phyloP scores from a whole-genome alignment of 2,888 invertebrate genomes.

The Lasioglossum marginatum region DNA sequence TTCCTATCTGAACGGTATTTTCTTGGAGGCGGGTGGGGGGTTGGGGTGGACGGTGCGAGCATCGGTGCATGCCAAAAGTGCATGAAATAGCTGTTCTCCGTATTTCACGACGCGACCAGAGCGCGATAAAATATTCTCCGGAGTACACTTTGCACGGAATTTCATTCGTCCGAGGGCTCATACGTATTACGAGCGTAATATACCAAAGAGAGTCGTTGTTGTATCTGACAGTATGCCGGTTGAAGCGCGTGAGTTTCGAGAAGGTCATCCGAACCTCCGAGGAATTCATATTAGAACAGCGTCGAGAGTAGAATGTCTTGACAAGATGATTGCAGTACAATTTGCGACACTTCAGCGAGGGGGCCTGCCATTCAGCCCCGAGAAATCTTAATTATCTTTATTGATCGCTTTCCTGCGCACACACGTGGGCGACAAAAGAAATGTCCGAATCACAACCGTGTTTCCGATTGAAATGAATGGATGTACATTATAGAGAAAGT shows the following conservation, averaged over 20 bases:
- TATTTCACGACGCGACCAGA: constrained; percentile 39
- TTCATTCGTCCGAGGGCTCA: constrained; percentile 56
- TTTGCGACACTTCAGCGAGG: constrained; percentile 42
- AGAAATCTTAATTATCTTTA: neutral
- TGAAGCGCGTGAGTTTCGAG: constrained; percentile 21
- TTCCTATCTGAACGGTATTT: constrained; percentile 38
- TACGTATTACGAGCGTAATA: constrained; percentile 56
- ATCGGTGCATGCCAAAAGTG: constrained; percentile 56
- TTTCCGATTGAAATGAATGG: neutral
- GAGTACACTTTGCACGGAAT: constrained; percentile 55
- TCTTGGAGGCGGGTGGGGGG: neutral
- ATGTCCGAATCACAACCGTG: neutral
- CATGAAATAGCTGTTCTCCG: constrained; percentile 56
- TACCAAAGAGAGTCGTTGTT: constrained; percentile 58
- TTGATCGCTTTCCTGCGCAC: constrained; percentile 7
- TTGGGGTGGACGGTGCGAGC: neutral
- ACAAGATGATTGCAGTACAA: constrained; percentile 59
- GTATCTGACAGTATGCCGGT: constrained; percentile 32
- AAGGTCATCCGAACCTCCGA: constrained; percentile 39
- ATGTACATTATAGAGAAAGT: neutral
- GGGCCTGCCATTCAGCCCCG: constrained; percentile 9
- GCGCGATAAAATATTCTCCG: constrained; percentile 59
- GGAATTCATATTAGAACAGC: constrained; percentile 51
- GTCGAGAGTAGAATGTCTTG: constrained; percentile 27
- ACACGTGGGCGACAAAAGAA: neutral